phyloP scores from a whole-genome alignment of 92 coral and sea anemone species.

The Scolanthus callimorphus region DNA sequence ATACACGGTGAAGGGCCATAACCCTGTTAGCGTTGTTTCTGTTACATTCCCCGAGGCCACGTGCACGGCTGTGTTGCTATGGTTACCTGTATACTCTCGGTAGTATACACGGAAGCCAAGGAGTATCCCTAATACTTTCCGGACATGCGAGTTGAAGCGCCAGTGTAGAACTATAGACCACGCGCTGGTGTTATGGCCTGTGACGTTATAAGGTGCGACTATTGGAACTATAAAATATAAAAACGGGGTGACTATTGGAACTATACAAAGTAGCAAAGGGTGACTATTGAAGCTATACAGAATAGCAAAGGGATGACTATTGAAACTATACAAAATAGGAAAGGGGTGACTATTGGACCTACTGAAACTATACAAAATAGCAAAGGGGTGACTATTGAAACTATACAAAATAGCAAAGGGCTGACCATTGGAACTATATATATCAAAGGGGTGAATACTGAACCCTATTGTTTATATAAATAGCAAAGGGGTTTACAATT shows the following conservation, averaged over 20 bases:
- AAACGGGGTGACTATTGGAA: neutral
- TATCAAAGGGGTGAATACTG: too few species aligned
- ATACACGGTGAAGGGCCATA: slow-evolving; percentile 47
- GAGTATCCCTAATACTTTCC: slow-evolving; percentile 58
- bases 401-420: too few species aligned
- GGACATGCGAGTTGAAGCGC: slow-evolving; percentile 41
- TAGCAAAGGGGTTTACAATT: too few species aligned
- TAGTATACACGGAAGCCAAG: slow-evolving; percentile 49
- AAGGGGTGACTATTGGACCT: too few species aligned
- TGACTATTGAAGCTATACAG: too few species aligned
- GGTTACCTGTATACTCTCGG: slow-evolving; percentile 3
- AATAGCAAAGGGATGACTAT: neutral
- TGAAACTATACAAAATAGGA: too few species aligned
- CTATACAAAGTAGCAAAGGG: too few species aligned
- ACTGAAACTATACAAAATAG: too few species aligned
- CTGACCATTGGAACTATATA: too few species aligned
- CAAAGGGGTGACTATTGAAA: neutral
- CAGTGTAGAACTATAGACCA: slow-evolving; percentile 22
- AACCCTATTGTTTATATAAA: too few species aligned
- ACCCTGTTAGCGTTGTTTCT: slow-evolving; percentile 1
- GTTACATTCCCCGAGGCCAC: slow-evolving; percentile 5
- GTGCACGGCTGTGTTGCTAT: slow-evolving; percentile 14
- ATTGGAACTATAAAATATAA: slow-evolving; percentile 30
- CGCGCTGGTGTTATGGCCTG: slow-evolving; percentile 37
- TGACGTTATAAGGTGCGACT: slow-evolving; percentile 26